Conservation (phyloP, 2,113 vertebrate species). For the Rhineura floridana region DNA sequence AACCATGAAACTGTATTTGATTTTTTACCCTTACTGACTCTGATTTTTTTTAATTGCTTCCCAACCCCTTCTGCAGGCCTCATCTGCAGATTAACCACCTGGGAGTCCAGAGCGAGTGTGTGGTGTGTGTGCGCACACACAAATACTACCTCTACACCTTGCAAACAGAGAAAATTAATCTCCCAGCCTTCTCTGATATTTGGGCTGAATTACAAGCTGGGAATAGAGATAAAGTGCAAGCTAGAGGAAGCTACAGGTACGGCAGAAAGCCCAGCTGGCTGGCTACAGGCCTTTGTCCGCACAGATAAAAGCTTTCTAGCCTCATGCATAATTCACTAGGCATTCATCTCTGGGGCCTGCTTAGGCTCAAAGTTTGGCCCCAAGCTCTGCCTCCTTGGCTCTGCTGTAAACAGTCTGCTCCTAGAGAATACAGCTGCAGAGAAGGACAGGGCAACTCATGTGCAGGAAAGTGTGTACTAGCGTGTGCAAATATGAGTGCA, state of each 20-base stretch:
- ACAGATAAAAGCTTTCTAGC: slow-evolving; percentile 64
- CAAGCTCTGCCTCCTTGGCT: slow-evolving; percentile 20
- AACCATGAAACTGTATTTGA: slow-evolving; percentile 32
- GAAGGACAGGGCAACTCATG: accelerated
- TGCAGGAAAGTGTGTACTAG: not conserved
- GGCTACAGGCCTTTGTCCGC: slow-evolving; percentile 60
- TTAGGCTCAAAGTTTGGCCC: not conserved
- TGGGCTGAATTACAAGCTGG: slow-evolving; percentile 77
- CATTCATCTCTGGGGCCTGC: slow-evolving; percentile 17
- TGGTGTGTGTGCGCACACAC: no score
- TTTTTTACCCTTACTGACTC: not conserved
- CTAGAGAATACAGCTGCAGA: not conserved
- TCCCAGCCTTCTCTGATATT: slow-evolving; percentile 73
- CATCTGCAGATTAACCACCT: slow-evolving; percentile 60
- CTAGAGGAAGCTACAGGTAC: slow-evolving; percentile 62
- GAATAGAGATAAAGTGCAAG: slow-evolving; percentile 71
- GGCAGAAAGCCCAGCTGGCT: slow-evolving; percentile 47
- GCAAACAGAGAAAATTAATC: slow-evolving; percentile 77
- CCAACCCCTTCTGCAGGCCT: slow-evolving; percentile 38
- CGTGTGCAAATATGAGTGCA: not conserved
- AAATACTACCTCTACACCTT: slow-evolving; percentile 54
- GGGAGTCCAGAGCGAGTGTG: slow-evolving; percentile 47
- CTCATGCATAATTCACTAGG: slow-evolving; percentile 75
- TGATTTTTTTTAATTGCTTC: slow-evolving; percentile 38
- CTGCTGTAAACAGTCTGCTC: not conserved